Evolutionary conservation across 2,888 invertebrate species (phyloP).

Genomic region (Amblyteles armatorius): DNA sequence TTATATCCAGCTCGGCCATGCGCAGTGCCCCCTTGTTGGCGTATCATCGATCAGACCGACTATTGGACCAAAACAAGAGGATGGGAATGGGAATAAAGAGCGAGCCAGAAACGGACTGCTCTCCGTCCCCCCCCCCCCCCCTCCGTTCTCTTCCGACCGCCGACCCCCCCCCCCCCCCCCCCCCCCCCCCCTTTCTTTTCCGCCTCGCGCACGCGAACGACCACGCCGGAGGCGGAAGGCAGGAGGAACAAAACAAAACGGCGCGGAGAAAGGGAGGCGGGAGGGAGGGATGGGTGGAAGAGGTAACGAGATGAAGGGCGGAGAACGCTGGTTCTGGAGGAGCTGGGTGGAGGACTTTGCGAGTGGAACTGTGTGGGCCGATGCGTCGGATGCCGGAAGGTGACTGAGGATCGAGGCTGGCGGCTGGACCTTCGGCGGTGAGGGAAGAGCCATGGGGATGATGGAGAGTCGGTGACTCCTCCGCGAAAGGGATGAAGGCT

Average conservation of each 20-base stretch:
- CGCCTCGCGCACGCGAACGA: slow-evolving; percentile 13
- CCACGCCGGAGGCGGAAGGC: not conserved
- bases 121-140: slow-evolving; percentile 1
- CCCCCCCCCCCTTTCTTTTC: not conserved
- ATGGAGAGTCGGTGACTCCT: no score
- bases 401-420: no score
- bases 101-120: slow-evolving; percentile 39
- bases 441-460: no score
- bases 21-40: slow-evolving; percentile 82
- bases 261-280: not conserved
- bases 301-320: slow-evolving; percentile 22
- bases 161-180: not conserved
- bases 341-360: no score
- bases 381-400: no score
- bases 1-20: slow-evolving; percentile 82
- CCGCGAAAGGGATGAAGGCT: no score
- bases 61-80: slow-evolving; percentile 84
- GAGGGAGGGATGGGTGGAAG: not conserved
- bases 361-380: no score
- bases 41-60: slow-evolving; percentile 84
- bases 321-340: no score
- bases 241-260: not conserved
- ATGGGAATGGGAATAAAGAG: slow-evolving; percentile 79
- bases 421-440: no score
- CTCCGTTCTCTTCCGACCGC: slow-evolving; percentile 1